Evolutionary conservation across 2,888 invertebrate genomes (phyloP).

Genomic region (Ferrisia virgata): DNA sequence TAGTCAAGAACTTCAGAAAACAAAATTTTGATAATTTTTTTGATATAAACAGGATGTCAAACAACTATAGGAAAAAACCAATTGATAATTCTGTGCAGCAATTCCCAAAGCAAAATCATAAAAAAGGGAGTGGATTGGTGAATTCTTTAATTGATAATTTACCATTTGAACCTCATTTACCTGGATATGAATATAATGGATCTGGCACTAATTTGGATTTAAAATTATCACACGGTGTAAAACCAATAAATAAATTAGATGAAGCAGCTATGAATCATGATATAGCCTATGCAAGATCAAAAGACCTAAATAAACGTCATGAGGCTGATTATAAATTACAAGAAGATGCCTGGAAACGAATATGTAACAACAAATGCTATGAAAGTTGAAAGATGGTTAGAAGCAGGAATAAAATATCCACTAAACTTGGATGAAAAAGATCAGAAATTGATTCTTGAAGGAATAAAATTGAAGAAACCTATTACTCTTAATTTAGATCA

Average conservation of each 20-base stretch:
- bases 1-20: no score
- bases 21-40: no score
- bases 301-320: conserved; percentile 36
- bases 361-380: conserved; percentile 39
- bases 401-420: conserved; percentile 34
- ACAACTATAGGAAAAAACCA: no score
- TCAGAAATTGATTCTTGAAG: no score
- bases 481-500: no score
- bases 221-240: conserved; percentile 34
- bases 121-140: conserved; percentile 41
- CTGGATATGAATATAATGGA: conserved; percentile 37
- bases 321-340: conserved; percentile 44
- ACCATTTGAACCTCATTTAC: conserved; percentile 42
- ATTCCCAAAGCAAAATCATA: no score
- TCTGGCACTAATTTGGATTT: conserved; percentile 45
- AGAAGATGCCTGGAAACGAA: conserved; percentile 46
- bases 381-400: conserved; percentile 42
- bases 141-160: conserved; percentile 44
- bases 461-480: no score
- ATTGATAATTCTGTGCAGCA: no score
- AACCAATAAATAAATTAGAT: conserved; percentile 35
- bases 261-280: conserved; percentile 31
- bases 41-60: no score
- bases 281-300: conserved; percentile 18
- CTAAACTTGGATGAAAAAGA: background rate